A percentile compares a stretch with the other conserved stretches of the same genome.
Conservation (phyloP, 2,888 invertebrate genomes). For the Caenorhabditis panamensis region DNA sequence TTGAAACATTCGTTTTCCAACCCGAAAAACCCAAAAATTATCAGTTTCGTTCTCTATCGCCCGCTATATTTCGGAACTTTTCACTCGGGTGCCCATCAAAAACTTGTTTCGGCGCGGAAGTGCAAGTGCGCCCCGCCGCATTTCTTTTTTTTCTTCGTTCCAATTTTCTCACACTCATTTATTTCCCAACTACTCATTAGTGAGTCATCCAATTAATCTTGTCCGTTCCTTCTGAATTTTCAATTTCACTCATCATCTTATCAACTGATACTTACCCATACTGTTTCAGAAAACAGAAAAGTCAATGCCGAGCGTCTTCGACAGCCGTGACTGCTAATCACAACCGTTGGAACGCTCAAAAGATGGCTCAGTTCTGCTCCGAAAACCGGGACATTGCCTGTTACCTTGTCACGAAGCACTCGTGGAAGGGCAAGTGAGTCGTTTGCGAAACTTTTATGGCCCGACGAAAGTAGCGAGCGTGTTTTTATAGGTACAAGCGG, state of each 20-base stretch:
- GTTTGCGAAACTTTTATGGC: neutral
- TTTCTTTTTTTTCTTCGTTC: conserved; percentile 25
- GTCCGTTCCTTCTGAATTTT: neutral
- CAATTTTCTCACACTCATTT: conserved; percentile 17
- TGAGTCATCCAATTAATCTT: conserved; percentile 13
- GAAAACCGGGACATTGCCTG: conserved; percentile 97
- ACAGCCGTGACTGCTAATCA: conserved; percentile 5
- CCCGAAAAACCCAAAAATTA: neutral
- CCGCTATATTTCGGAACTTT: conserved; percentile 1
- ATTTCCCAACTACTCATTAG: conserved; percentile 13
- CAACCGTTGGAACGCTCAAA: neutral
- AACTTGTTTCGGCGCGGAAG: conserved; percentile 3
- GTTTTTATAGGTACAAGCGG: conserved; percentile 89
- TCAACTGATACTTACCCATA: too few relatives aligned
- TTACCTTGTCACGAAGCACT: conserved; percentile 96
- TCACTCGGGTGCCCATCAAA: neutral
- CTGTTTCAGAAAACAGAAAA: neutral
- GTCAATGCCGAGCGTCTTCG: conserved; percentile 5
- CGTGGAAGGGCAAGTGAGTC: conserved; percentile 94
- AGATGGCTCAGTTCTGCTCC: conserved; percentile 84
- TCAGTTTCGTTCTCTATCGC: conserved; percentile 8
- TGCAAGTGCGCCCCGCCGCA: conserved; percentile 45
- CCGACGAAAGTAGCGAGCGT: neutral
- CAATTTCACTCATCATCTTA: too few relatives aligned
- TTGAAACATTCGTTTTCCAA: neutral